Evolutionary conservation across 2,113 vertebrate genomes (phyloP).

Genomic region (Lipophrys pholis): DNA sequence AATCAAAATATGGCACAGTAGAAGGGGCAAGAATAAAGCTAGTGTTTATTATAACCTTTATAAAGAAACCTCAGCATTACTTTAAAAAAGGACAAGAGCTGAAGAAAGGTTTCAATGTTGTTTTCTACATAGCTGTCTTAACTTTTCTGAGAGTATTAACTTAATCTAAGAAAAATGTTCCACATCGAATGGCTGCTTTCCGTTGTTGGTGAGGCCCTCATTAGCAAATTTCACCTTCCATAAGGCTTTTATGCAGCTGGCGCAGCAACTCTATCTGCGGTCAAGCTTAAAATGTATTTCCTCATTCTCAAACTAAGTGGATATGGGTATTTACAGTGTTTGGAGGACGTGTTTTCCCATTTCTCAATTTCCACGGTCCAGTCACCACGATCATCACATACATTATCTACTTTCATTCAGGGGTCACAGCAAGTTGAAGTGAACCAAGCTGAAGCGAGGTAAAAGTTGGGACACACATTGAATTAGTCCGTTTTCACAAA

Average conservation of each 20-base stretch:
- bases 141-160: neutral
- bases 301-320: neutral
- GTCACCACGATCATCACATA: too few species aligned
- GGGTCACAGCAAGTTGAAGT: too few species aligned
- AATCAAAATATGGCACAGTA: too few species aligned
- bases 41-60: neutral
- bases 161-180: neutral
- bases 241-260: neutral
- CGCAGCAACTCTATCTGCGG: neutral
- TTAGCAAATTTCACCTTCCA: neutral
- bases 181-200: slow-evolving; percentile 25
- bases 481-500: too few species aligned
- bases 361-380: too few species aligned
- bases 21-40: neutral
- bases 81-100: neutral
- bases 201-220: slow-evolving; percentile 7
- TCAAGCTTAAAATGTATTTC: neutral
- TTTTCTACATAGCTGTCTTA: slow-evolving; percentile 6
- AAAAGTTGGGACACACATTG: too few species aligned
- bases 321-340: neutral
- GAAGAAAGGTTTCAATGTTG: neutral
- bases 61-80: neutral
- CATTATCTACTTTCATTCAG: too few species aligned
- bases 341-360: neutral
- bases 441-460: too few species aligned